Conservation (phyloP, 2,113 vertebrate species). For the Geococcyx californianus region DNA sequence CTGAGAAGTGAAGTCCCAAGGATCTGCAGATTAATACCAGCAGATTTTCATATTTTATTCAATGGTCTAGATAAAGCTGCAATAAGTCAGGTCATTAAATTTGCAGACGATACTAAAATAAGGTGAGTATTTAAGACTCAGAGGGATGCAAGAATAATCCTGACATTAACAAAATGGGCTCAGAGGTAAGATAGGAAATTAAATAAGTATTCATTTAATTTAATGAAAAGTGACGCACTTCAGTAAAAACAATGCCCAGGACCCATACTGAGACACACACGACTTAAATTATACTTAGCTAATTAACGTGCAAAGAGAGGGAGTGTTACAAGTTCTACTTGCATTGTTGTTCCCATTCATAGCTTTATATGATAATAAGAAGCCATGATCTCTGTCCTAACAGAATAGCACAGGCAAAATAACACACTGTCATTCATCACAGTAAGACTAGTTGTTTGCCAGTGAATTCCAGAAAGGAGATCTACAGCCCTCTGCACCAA, state of each 20-base stretch:
- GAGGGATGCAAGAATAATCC: slow-evolving; percentile 44
- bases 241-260: slow-evolving; percentile 36
- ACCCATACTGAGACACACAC: background rate
- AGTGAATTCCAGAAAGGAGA: background rate
- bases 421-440: background rate
- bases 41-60: slow-evolving; percentile 61
- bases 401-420: background rate
- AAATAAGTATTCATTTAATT: slow-evolving; percentile 14
- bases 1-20: background rate
- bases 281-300: background rate
- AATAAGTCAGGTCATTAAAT: slow-evolving; percentile 62
- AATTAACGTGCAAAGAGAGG: background rate
- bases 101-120: slow-evolving; percentile 58
- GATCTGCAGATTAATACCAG: slow-evolving; percentile 14
- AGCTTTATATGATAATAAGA: background rate
- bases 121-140: slow-evolving; percentile 28
- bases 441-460: background rate
- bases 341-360: background rate
- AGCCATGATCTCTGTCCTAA: background rate
- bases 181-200: slow-evolving; percentile 22
- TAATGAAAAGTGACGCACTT: slow-evolving; percentile 30
- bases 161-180: slow-evolving; percentile 35
- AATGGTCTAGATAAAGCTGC: slow-evolving; percentile 35
- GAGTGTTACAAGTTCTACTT: background rate
- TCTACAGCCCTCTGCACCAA: background rate